Base-by-base conservation (phyloP, 2,888 invertebrate species). In the Esperia sulphurella region DNA sequence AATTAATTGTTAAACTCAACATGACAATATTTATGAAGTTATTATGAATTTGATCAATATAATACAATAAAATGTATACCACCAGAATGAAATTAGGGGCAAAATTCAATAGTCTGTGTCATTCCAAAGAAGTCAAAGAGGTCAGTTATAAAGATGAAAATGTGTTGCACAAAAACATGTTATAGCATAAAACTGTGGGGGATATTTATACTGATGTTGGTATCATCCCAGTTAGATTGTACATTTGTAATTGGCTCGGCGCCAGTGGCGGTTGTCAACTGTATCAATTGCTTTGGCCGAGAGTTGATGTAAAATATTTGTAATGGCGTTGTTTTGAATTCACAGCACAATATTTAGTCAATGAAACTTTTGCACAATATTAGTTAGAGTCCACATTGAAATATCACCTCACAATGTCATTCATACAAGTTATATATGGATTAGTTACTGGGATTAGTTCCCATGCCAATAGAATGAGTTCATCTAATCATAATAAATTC, bases 181-280 rank as follows among this genome's bases (percentile, higher is more conserved):
- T 21, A 21, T 21, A 21, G 21, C 21, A 21, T 21, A 5, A 3
- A 21, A 3, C 21, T 21, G 2, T 21, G 21, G 21, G 21, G 21
- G 21, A 21, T 30, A 40, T 21, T 9, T 21, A 46, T 41, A 14
- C 28, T 3, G 33, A 39, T 52, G 54, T 58, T 51, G 51, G 50
- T 51, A 55, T 54, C 56, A 54, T 63, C 61, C 59, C 59, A 59
- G 68, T 66, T 63, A 59, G 63, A 66, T 58, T 48, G 62, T 49
- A 63, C 61, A 63, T 63, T 68, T 64, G 63, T 70, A 68, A 77
- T 75, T 85, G 85, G 85, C 75, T 52, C 4, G 51, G 43, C 50
- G 77, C 84, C 85, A 85, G 61, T 38, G 51, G 31, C 53, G 59
- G 63, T 64, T 74, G 74, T 71, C 74, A 71, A 72, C 68, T 64